A percentile compares a stretch with the other conserved stretches of the same genome.
phyloP scores from a whole-genome alignment of 2,113 vertebrate species.

The Cyanoderma ruficeps region DNA sequence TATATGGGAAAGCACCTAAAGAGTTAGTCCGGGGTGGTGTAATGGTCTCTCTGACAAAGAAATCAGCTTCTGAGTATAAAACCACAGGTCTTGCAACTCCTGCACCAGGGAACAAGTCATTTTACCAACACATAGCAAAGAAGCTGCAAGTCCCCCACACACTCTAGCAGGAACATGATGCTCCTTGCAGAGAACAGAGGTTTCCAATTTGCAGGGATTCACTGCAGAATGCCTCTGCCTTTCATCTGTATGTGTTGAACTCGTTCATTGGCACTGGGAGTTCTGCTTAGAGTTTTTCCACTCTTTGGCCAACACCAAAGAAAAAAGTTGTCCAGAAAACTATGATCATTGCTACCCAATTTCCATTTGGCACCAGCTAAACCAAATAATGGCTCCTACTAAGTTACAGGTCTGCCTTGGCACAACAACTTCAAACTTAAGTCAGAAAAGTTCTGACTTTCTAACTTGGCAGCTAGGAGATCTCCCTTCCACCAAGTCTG shows the following conservation, averaged over 20 bases:
- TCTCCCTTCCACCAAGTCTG: not conserved
- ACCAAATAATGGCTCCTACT: not conserved
- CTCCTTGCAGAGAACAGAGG: not conserved
- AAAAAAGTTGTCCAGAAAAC: not conserved
- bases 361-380: not conserved
- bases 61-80: not conserved
- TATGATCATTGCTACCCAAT: not conserved
- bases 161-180: accelerated
- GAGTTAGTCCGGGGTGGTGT: not conserved
- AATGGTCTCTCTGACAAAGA: not conserved
- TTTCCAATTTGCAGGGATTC: not conserved
- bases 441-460: not conserved
- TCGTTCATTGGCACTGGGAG: not conserved
- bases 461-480: not conserved
- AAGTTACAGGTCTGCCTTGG: not conserved
- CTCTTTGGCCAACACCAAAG: not conserved
- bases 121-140: not conserved
- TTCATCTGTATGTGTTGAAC: not conserved
- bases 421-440: not conserved
- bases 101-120: not conserved
- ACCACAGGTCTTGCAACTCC: not conserved
- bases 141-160: not conserved
- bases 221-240: not conserved
- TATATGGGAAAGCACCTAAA: not conserved
- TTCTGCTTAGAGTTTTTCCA: not conserved